Evolutionary conservation across 2,797 vertebrate species (phyloP).

Genomic region (Brachyalestes nurse): DNA sequence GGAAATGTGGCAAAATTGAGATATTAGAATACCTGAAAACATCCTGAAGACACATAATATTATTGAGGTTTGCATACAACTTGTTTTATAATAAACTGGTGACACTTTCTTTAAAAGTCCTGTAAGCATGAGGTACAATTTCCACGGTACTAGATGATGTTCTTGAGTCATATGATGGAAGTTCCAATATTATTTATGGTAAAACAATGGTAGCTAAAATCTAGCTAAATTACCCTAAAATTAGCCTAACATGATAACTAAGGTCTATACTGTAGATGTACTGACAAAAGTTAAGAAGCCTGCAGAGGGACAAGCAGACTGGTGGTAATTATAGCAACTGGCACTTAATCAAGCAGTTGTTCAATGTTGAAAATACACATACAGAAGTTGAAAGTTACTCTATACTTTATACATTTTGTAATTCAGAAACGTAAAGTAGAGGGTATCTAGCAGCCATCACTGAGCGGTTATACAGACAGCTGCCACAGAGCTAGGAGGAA

Average conservation of each 20-base stretch:
- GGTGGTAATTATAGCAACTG: neutral
- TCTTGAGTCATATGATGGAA: no score
- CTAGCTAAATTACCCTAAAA: no score
- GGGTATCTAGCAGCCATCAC: conserved; percentile 19
- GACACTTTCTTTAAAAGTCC: no score
- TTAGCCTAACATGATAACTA: no score
- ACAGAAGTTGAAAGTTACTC: neutral
- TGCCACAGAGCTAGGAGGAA: conserved; percentile 35
- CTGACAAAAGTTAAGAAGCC: neutral
- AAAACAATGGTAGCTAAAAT: no score
- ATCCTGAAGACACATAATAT: neutral
- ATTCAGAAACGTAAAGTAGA: neutral
- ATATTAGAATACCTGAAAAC: neutral
- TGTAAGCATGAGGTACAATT: no score
- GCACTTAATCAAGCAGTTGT: neutral
- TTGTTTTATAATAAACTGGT: neutral
- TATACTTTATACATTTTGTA: neutral
- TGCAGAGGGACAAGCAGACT: neutral
- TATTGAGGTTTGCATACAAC: neutral
- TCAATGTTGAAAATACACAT: neutral
- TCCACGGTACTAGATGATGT: no score
- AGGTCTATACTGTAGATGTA: no score
- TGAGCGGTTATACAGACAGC: conserved; percentile 60
- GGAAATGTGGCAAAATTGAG: neutral
- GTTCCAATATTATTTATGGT: no score